Percentiles rank a stretch among this genome's conserved stretches.
These are phyloP conservation scores for Smutsia gigantea DNA, from an alignment of 2,797 vertebrate species.

Conservation along the genomic window DNA sequence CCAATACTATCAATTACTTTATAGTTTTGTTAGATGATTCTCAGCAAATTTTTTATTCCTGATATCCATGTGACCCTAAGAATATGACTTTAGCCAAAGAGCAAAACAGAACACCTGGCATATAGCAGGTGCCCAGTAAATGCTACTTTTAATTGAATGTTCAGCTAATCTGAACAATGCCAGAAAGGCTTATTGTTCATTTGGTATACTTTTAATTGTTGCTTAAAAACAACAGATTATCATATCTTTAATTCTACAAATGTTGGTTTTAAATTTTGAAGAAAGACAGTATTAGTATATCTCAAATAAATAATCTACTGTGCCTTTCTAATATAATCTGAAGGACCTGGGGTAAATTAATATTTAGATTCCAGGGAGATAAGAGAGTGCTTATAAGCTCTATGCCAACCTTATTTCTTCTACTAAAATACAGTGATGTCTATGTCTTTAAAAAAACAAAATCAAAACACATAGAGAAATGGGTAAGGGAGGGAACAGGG, in stretches of 20 bases:
- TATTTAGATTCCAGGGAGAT: neutral
- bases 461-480: neutral
- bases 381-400: neutral
- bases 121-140: neutral
- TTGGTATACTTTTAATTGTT: neutral
- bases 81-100: neutral
- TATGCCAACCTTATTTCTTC: neutral
- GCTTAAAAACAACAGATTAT: neutral
- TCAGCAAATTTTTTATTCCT: neutral
- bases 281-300: neutral
- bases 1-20: neutral
- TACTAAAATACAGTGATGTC: neutral
- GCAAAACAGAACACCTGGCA: neutral
- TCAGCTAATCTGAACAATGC: neutral
- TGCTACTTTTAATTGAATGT: neutral
- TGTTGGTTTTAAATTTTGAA: neutral
- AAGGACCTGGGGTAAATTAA: neutral
- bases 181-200: neutral
- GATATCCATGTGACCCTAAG: neutral
- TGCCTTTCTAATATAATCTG: neutral
- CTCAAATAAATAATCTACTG: neutral
- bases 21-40: neutral
- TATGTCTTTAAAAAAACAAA: neutral
- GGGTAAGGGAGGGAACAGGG: rapidly evolving
- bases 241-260: neutral